A percentile compares a stretch with the other conserved stretches of the same genome.
These are phyloP conservation scores for Thermophis baileyi DNA, from an alignment of 2,113 vertebrate species.

Conservation along the genomic window DNA sequence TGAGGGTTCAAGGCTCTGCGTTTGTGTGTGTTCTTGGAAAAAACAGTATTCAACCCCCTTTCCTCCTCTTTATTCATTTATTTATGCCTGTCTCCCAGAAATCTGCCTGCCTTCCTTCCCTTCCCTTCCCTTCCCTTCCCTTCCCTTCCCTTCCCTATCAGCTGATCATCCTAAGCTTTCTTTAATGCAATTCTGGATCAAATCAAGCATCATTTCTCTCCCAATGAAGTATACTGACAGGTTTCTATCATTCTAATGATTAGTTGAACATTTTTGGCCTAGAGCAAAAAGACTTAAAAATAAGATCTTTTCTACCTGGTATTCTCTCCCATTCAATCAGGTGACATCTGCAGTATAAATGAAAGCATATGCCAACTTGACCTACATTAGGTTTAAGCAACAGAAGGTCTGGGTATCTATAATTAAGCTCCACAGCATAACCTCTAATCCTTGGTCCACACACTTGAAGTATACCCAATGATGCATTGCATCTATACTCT, in stretches of 20 bases:
- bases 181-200: not conserved
- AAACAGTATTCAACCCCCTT: not conserved
- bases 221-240: not conserved
- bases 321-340: not conserved
- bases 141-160: not conserved
- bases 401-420: not conserved
- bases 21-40: not conserved
- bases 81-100: not conserved
- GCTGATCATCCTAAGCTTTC: not conserved
- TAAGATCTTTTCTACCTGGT: not conserved
- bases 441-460: not conserved
- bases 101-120: too few species aligned
- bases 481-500: not conserved
- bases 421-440: not conserved
- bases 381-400: not conserved
- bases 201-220: not conserved
- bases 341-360: not conserved
- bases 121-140: rapidly evolving
- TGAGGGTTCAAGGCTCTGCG: not conserved
- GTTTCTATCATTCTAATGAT: not conserved
- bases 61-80: not conserved
- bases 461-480: not conserved
- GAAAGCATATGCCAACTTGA: not conserved
- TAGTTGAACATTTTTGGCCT: not conserved
- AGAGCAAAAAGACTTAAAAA: not conserved